Base-by-base conservation (phyloP, 2,888 invertebrate species). In the Magallana nippona region DNA sequence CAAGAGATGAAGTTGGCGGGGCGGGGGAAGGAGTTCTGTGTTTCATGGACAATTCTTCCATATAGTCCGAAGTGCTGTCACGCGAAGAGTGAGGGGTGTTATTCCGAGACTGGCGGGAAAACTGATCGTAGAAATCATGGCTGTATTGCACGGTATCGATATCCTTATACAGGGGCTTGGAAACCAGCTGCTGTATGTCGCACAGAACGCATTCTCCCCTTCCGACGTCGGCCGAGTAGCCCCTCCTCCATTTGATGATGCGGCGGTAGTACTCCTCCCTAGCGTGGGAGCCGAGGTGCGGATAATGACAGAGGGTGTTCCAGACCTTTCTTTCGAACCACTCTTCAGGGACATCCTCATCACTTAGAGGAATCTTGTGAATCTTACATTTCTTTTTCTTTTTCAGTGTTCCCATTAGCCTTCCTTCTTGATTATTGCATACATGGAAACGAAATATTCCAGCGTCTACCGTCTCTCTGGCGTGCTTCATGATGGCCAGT, bases 291-390 rank as follows among this genome's bases (percentile, higher is more conserved):
- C 79, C 82, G 17, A 85, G 57, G 22, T 81, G 79, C 1, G 85
- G 55, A 11, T 63, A 82, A 44, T 85, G 85, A 83, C 85, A 85
- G 1, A 85, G 55, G 2, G 82, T 77, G 55, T 83, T 79, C 82
- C 71, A 82, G 1, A 78, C 71, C 58, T 84, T 82, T 27, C 60
- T 79, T 44, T 79, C 82, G 44, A 84, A 79, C 22, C 82, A 56
- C 11, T 82, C 79, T 1, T 71, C 63, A 10, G 84, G 79, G 15
- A 84, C n/a, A 55, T 84, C 84, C 27, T 27, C 56, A 10, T 57
- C 32, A 8, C 19, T 15, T 15, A 55, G 27, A 17, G 82, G 22
- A 15, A 17, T 32, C 5, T 58, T 17, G 13, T 80, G 80, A n/a
- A 77, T 55, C 17, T 58, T 60, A 62, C 62, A 81, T 17, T 32